Evolutionary conservation across 2,113 vertebrate species (phyloP).

Genomic region (Spermophilus dauricus): DNA sequence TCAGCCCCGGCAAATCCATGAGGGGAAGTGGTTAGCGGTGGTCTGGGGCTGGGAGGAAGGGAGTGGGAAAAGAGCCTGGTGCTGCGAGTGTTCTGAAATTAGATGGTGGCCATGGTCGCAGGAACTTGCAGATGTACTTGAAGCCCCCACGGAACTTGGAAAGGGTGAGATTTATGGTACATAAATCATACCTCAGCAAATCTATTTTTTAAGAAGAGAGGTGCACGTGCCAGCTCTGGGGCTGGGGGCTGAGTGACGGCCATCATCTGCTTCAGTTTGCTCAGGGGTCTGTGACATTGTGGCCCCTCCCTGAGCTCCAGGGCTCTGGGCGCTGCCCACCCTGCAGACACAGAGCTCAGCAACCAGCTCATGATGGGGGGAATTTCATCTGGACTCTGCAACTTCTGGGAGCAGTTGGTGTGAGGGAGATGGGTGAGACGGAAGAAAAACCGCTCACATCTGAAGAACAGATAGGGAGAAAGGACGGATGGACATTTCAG

Average conservation of each 20-base stretch:
- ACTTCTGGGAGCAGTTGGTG: not conserved
- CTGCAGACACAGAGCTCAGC: not conserved
- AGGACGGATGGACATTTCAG: too few relatives aligned
- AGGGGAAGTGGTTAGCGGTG: not conserved
- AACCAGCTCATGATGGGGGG: too few relatives aligned
- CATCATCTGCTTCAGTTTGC: not conserved
- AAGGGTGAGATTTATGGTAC: not conserved
- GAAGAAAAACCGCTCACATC: too few relatives aligned
- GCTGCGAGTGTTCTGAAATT: not conserved
- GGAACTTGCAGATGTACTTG: rapidly evolving
- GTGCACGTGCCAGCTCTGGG: not conserved
- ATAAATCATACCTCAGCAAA: not conserved
- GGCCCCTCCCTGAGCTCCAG: not conserved
- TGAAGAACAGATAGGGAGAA: too few relatives aligned
- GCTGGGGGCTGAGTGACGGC: rapidly evolving
- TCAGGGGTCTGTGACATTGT: not conserved
- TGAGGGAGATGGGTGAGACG: not conserved
- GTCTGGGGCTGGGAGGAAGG: not conserved
- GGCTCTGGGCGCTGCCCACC: not conserved
- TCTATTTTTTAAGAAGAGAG: too few relatives aligned
- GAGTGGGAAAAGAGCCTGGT: rapidly evolving
- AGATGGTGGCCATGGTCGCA: rapidly evolving
- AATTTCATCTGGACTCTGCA: not conserved
- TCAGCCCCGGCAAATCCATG: too few relatives aligned
- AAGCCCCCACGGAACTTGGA: not conserved